Evolutionary conservation across 2,797 vertebrate species (phyloP).

Genomic region (Percopsis omiscomaycus): DNA sequence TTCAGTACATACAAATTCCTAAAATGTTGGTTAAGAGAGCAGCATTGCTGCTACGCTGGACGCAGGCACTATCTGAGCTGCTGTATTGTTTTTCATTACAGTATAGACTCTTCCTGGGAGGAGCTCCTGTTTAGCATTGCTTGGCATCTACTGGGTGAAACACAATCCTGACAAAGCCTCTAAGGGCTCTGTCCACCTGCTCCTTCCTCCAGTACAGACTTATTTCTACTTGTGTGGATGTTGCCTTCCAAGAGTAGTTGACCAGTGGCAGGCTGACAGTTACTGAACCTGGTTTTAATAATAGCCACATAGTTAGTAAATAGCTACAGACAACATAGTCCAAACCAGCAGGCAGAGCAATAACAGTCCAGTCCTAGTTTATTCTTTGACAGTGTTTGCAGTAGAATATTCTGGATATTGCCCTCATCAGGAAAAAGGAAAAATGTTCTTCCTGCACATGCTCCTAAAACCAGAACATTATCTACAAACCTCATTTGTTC

Average conservation of each 20-base stretch:
- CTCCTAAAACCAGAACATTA: slow-evolving; percentile 7
- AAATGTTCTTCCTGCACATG: no score
- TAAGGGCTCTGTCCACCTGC: background rate
- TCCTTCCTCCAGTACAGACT: background rate
- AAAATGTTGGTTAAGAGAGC: no score
- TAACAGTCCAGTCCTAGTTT: background rate
- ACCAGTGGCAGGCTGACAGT: background rate
- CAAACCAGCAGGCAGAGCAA: background rate
- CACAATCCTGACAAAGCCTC: slow-evolving; percentile 13
- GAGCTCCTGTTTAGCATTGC: background rate
- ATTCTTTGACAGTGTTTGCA: no score
- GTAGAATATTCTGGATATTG: no score
- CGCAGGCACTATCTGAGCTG: no score
- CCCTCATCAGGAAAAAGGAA: no score
- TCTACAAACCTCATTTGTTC: background rate
- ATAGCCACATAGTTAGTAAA: no score
- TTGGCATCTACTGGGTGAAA: slow-evolving; percentile 12
- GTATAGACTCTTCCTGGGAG: background rate
- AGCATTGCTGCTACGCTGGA: no score
- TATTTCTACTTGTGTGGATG: slow-evolving; percentile 26
- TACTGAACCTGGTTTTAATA: slow-evolving; percentile 1
- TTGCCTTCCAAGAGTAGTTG: background rate
- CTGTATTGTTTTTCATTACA: background rate
- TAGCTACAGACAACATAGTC: no score
- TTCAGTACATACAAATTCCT: no score